Conservation (phyloP, 2,797 vertebrate genomes). For the Limnodromus scolopaceus region DNA sequence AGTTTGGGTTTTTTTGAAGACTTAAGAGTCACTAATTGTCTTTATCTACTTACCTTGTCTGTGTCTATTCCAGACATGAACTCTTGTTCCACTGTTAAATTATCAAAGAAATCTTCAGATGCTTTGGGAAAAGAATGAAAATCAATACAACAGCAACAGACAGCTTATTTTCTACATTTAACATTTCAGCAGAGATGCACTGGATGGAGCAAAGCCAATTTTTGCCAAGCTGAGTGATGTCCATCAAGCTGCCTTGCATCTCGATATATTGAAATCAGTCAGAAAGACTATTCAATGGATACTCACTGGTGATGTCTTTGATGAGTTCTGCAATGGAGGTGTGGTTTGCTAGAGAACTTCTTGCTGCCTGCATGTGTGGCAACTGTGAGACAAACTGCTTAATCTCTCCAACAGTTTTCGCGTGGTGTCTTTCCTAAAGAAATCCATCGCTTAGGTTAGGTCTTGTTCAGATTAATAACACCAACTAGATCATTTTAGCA, state of each 20-base stretch:
- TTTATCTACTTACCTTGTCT: conserved; percentile 87
- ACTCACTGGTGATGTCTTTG: conserved; percentile 96
- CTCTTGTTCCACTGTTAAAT: conserved; percentile 97
- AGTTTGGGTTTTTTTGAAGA: fast-evolving
- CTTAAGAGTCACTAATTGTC: not conserved
- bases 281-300: not conserved
- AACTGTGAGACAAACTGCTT: conserved; percentile 98
- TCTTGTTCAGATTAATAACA: not conserved
- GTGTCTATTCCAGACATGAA: conserved; percentile 99
- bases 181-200: not conserved
- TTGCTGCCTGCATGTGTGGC: conserved; percentile 97
- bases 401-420: conserved; percentile 97
- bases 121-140: conserved; percentile 78
- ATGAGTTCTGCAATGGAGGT: conserved; percentile 97
- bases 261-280: not conserved
- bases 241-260: not conserved
- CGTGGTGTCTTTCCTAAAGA: conserved; percentile 92
- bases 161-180: not conserved
- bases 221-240: not conserved
- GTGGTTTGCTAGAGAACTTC: conserved; percentile 96
- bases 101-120: conserved; percentile 98
- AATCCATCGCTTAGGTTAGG: not conserved
- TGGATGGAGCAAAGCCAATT: not conserved
- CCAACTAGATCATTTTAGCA: not conserved
- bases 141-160: not conserved